Base-by-base conservation (phyloP, 2,888 invertebrate species). In the Vannuccia rotundouncinata region DNA sequence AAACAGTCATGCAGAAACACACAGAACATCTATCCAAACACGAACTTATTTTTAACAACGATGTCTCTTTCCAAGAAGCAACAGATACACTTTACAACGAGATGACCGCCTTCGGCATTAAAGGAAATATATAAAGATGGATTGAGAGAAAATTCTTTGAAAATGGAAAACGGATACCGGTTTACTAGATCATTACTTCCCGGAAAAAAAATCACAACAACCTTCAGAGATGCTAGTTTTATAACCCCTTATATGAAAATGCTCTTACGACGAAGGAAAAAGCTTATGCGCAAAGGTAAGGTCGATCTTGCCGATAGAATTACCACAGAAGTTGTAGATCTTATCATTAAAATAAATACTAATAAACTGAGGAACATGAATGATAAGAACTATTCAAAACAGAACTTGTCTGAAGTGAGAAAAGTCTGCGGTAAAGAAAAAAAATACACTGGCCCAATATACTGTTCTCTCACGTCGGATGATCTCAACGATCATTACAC, bases 331-430 rank as follows among this genome's bases (percentile, higher is more conserved):
- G 31, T 75, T 10, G 31, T n/a, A 31, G 22, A 2, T 10, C 31
- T 75, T 27, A 75, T 75, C 25, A 29, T 75, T 28, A 31, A 75
- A 29, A 10, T 27, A 2, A 75, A 31, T 28, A 29, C 30, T 5
- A 75, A 75, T 13, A 75, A 75, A 75, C 22, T 75, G 29, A 75
- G 25, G 31, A 75, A 75, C 29, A 10, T 45, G 45, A 45, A 45
- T 45, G 17, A 45, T 45, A 45, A 45, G 45, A 28, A n/a, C 29
- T 73, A 73, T 73, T 13, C 73, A 73, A 73, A 73, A 73, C 5
- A 75, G 17, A 75, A 27, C 29, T 75, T 22, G 29, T 28, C 29
- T 75, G 75, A 75, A 75, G 75, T 75, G 29, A 29, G 75, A 75
- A 73, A 31, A 10, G 75, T 75, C 31, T 29, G 17, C 22, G 29